phyloP scores from a whole-genome alignment of 2,888 invertebrate species.

The Coecobrya sp. region DNA sequence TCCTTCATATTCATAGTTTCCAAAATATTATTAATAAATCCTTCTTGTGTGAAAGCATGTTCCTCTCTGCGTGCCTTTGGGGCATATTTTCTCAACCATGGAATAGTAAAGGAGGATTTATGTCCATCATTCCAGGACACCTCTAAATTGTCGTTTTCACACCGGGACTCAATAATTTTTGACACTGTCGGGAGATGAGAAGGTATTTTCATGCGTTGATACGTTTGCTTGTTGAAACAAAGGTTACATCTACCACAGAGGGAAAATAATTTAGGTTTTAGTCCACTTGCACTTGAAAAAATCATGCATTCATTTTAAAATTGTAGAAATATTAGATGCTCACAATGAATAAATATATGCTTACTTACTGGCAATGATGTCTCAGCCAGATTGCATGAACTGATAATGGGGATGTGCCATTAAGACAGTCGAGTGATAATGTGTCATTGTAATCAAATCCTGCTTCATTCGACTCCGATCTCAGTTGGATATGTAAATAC shows the following conservation, averaged over 20 bases:
- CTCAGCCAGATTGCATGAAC: conserved; percentile 90
- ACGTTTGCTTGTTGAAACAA: conserved; percentile 90
- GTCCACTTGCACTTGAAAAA: conserved; percentile 66
- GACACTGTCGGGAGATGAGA: conserved; percentile 88
- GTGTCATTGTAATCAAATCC: background rate
- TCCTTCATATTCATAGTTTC: background rate
- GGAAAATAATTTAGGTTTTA: background rate
- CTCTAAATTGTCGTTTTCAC: conserved; percentile 87
- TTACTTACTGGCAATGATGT: conserved; percentile 90
- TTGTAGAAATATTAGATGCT: background rate
- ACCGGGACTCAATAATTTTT: conserved; percentile 57
- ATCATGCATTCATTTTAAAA: conserved; percentile 31
- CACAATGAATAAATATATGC: too few relatives aligned
- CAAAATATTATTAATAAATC: background rate
- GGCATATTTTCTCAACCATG: conserved; percentile 88
- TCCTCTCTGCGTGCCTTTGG: conserved; percentile 1
- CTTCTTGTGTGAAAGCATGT: background rate
- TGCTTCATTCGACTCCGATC: background rate
- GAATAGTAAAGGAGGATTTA: conserved; percentile 88
- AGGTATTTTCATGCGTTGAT: conserved; percentile 90
- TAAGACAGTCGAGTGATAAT: background rate
- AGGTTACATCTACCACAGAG: conserved; percentile 88
- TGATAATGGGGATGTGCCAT: background rate
- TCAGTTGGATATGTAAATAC: background rate
- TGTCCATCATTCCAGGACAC: conserved; percentile 90